These are phyloP conservation scores for Leptoclinus maculatus DNA, from an alignment of 2,797 vertebrate species.

Conservation along the genomic window DNA sequence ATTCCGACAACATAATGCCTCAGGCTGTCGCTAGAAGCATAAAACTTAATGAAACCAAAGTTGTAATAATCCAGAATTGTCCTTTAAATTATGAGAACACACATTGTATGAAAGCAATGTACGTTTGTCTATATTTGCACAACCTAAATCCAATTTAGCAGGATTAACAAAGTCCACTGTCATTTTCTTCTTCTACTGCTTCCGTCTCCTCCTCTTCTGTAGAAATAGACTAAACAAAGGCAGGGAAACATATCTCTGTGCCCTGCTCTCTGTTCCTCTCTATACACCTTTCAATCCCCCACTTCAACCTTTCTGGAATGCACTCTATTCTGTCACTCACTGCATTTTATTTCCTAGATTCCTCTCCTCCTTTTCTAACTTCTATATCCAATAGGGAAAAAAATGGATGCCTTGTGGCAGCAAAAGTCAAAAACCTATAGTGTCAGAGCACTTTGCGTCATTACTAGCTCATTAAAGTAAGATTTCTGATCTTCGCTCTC, in stretches of 20 bases:
- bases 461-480: background rate
- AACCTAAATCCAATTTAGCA: background rate
- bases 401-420: background rate
- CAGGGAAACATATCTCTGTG: background rate
- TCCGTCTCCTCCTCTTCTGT: background rate
- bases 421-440: slow-evolving; percentile 3
- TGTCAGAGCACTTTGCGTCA: slow-evolving; percentile 24
- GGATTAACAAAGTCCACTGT: background rate
- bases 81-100: background rate
- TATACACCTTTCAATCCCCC: background rate
- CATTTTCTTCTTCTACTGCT: background rate
- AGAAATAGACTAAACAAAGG: background rate
- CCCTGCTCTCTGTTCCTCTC: background rate
- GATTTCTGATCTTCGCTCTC: background rate
- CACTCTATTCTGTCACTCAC: slow-evolving; percentile 9
- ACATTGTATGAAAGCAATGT: background rate
- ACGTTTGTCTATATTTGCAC: background rate
- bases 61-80: background rate
- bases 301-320: slow-evolving; percentile 13
- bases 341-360: slow-evolving; percentile 15
- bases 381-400: background rate
- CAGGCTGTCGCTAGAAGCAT: too few relatives aligned
- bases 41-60: background rate
- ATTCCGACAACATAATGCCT: background rate
- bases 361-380: background rate